phyloP scores from a whole-genome alignment of 2,888 invertebrate species.

The Amphipoea oculea region DNA sequence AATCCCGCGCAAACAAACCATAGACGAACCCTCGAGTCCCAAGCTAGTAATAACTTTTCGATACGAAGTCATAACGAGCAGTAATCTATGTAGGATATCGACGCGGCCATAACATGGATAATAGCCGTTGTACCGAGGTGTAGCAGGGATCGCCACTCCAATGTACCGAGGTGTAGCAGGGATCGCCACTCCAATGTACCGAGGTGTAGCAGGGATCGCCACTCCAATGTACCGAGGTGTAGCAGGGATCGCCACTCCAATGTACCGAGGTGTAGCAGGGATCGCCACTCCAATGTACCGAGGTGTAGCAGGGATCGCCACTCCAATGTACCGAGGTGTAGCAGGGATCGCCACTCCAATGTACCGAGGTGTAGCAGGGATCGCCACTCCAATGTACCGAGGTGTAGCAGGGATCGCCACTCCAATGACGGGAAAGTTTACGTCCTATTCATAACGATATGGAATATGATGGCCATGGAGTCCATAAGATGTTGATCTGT shows the following conservation, averaged over 20 bases:
- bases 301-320: conserved; percentile 12
- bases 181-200: background rate
- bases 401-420: conserved; percentile 6
- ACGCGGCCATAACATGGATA: conserved; percentile 25
- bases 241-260: background rate
- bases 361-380: conserved; percentile 13
- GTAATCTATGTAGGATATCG: conserved; percentile 52
- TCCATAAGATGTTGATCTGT: background rate
- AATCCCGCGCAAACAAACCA: background rate
- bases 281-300: background rate
- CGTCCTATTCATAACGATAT: conserved; percentile 20
- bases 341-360: no score
- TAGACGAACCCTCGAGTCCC: background rate
- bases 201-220: no score
- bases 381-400: no score
- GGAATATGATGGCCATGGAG: background rate
- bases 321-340: conserved; percentile 16
- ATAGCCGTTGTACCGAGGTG: conserved; percentile 24
- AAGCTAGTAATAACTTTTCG: conserved; percentile 11
- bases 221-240: no score
- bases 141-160: background rate
- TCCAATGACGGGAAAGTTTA: conserved; percentile 13
- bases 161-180: no score
- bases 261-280: no score
- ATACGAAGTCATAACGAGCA: conserved; percentile 39